phyloP scores from a whole-genome alignment of 2,113 vertebrate genomes.

The Mesoclemmys tuberculata region DNA sequence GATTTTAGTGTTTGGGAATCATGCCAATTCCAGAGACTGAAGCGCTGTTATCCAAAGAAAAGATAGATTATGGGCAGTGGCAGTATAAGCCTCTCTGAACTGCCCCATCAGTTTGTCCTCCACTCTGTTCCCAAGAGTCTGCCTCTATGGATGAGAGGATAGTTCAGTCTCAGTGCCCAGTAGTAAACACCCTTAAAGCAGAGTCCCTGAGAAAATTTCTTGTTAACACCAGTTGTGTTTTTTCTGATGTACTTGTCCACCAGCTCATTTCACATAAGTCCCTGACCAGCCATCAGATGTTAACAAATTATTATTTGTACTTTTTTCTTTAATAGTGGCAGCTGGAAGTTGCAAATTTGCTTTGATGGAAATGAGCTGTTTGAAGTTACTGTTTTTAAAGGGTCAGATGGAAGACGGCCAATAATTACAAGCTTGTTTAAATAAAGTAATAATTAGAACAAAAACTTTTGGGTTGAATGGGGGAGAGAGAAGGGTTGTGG shows the following conservation, averaged over 20 bases:
- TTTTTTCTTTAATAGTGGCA: background rate
- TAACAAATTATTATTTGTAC: background rate
- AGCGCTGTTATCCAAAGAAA: background rate
- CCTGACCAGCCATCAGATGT: accelerated
- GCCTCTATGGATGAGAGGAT: background rate
- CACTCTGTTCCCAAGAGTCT: background rate
- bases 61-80: background rate
- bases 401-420: background rate
- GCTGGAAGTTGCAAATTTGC: background rate
- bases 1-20: background rate
- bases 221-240: background rate
- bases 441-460: background rate
- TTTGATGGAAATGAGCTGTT: background rate
- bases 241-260: background rate
- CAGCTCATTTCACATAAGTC: background rate
- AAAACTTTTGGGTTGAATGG: background rate
- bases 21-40: background rate
- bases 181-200: accelerated
- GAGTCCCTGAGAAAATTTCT: background rate
- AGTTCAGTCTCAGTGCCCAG: background rate
- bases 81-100: accelerated
- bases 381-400: background rate
- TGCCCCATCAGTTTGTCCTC: accelerated
- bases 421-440: background rate
- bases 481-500: background rate